These are phyloP conservation scores for Synanthedon myopaeformis DNA, from an alignment of 2,888 invertebrate species.

Conservation along the genomic window DNA sequence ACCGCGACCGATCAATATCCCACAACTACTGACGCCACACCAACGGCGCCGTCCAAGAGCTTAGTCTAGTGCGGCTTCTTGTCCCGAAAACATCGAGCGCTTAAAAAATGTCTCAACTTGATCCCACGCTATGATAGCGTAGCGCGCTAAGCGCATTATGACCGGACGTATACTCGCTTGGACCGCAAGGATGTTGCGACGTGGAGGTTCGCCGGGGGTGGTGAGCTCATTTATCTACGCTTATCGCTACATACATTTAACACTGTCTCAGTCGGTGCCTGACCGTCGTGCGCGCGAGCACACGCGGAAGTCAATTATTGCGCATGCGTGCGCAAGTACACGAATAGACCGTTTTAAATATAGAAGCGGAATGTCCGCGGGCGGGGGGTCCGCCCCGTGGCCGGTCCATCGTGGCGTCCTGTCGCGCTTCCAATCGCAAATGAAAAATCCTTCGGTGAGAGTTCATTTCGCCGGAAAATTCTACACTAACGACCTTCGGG, in stretches of 20 bases:
- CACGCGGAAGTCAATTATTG: conserved; percentile 65
- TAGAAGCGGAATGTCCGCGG: conserved; percentile 65
- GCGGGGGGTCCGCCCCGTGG: conserved; percentile 78
- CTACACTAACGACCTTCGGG: conserved; percentile 30
- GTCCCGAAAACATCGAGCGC: conserved; percentile 41
- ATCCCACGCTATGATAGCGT: conserved; percentile 13
- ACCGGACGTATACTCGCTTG: conserved; percentile 50
- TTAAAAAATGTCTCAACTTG: conserved; percentile 16
- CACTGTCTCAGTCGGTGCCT: conserved; percentile 58
- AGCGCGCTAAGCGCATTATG: conserved; percentile 25
- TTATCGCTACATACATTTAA: conserved; percentile 40
- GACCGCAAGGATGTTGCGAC: conserved; percentile 56
- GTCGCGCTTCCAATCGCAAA: conserved; percentile 53
- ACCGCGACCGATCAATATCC: conserved; percentile 55
- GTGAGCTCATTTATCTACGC: conserved; percentile 63
- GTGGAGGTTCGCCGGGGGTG: conserved; percentile 63
- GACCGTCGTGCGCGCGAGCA: conserved; percentile 62
- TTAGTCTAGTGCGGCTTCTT: conserved; percentile 52
- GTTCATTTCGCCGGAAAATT: conserved; percentile 34
- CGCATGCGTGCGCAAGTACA: conserved; percentile 61
- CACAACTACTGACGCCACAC: conserved; percentile 28
- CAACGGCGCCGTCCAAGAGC: conserved; percentile 30
- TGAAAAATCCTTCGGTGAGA: conserved; percentile 60
- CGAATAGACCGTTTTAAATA: conserved; percentile 67
- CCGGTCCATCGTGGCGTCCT: conserved; percentile 75